Conservation (phyloP, 1,140 invertebrate genomes). For the Chionoecetes opilio region DNA sequence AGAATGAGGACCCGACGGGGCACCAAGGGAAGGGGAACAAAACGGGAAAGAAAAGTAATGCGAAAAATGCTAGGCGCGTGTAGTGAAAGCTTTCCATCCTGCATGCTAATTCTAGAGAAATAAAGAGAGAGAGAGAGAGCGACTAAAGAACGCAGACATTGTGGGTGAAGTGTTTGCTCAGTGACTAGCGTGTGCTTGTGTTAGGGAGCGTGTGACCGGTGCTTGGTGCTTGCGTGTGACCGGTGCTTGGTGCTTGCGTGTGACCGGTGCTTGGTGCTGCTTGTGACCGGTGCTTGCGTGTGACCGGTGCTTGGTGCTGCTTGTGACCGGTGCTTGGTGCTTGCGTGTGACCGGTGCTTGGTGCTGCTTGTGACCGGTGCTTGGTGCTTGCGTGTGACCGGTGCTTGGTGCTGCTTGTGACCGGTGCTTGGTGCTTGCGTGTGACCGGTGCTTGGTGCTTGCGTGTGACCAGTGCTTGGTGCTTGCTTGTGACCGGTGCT, state of each 20-base stretch:
- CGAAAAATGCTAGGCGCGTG: constrained; percentile 16
- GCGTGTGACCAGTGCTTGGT: not conserved
- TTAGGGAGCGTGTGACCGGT: constrained; percentile 14
- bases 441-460: constrained; percentile 4
- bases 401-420: not conserved
- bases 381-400: too few relatives aligned
- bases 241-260: too few relatives aligned
- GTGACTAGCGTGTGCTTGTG: not conserved
- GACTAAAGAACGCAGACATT: constrained; percentile 3
- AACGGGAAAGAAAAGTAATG: not conserved
- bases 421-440: constrained; percentile 3
- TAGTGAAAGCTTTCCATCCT: not conserved
- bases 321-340: too few relatives aligned
- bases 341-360: too few relatives aligned
- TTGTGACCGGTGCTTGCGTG: too few relatives aligned
- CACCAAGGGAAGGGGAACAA: not conserved
- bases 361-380: too few relatives aligned
- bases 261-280: too few relatives aligned
- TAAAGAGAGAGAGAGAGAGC: not conserved
- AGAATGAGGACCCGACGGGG: not conserved
- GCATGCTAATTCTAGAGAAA: constrained; percentile 10
- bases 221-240: not conserved
- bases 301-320: too few relatives aligned
- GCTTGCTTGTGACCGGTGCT: too few relatives aligned
- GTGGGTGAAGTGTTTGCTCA: constrained; percentile 4